Percentiles rank a stretch among this genome's conserved stretches.
These are phyloP conservation scores for Fulmarus glacialis DNA, from an alignment of 2,113 vertebrate species.

Conservation along the genomic window DNA sequence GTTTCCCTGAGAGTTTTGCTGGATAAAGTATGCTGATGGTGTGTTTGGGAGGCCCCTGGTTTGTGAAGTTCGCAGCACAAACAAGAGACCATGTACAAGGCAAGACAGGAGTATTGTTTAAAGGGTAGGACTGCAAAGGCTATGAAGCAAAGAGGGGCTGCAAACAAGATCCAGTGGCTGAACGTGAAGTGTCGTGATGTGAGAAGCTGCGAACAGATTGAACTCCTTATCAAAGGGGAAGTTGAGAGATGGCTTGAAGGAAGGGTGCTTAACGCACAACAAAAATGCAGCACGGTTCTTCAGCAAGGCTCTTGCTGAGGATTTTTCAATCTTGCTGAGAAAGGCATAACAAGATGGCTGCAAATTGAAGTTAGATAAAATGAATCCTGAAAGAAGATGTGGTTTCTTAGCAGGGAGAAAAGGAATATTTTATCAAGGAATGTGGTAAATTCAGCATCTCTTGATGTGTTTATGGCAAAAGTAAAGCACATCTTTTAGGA, in stretches of 20 bases:
- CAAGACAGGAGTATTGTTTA: background rate
- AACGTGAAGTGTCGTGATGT: background rate
- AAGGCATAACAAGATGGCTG: constrained; percentile 10
- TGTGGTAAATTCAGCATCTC: constrained; percentile 35
- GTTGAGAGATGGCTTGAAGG: background rate
- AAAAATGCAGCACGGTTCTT: background rate
- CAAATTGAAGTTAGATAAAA: constrained; percentile 19
- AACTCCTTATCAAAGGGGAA: background rate
- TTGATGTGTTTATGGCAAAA: constrained; percentile 43
- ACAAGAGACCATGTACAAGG: background rate
- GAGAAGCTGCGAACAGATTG: background rate
- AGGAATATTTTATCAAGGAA: constrained; percentile 35
- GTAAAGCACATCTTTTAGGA: constrained; percentile 4
- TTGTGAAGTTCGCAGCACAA: background rate
- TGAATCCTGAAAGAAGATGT: background rate
- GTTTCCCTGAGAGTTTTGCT: background rate
- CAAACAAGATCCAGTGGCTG: background rate
- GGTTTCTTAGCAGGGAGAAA: background rate
- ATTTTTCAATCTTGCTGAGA: constrained; percentile 19
- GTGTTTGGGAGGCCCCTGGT: background rate
- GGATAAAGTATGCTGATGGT: background rate
- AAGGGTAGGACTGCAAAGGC: background rate
- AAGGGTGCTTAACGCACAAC: background rate
- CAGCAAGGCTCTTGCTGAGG: background rate
- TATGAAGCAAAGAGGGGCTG: background rate